A percentile compares a stretch with the other conserved stretches of the same genome.
These are phyloP conservation scores for Labrus mixtus DNA, from an alignment of 2,113 vertebrate species.

Conservation along the genomic window DNA sequence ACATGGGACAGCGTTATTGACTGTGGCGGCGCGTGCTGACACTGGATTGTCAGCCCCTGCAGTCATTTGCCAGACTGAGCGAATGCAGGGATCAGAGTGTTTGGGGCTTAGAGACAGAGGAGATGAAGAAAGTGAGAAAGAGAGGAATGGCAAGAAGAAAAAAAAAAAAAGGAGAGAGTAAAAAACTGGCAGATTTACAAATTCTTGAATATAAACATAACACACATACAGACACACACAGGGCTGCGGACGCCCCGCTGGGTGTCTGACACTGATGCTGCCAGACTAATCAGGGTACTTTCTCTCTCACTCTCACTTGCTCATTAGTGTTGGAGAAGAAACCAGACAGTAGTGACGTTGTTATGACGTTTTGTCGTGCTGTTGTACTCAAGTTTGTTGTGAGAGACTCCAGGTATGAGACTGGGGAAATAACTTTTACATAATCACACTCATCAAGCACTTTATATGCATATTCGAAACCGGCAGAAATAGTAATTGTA, in stretches of 20 bases:
- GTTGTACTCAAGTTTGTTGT: constrained; percentile 16
- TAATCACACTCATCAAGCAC: not conserved
- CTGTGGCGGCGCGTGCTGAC: constrained; percentile 77
- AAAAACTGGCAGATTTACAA: constrained; percentile 62
- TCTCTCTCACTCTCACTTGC: constrained; percentile 57
- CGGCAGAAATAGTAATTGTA: not conserved
- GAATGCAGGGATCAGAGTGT: constrained; percentile 72
- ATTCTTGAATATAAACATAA: constrained; percentile 62
- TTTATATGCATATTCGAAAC: not conserved
- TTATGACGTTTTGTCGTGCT: constrained; percentile 37
- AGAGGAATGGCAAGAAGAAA: constrained; percentile 28
- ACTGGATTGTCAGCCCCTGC: constrained; percentile 79
- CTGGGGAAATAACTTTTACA: not conserved
- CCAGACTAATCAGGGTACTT: constrained; percentile 77
- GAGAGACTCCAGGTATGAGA: constrained; percentile 8
- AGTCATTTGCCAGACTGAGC: constrained; percentile 79
- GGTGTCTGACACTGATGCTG: constrained; percentile 80
- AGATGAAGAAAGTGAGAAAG: constrained; percentile 51
- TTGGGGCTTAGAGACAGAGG: constrained; percentile 65
- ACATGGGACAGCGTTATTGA: constrained; percentile 81
- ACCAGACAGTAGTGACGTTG: constrained; percentile 65
- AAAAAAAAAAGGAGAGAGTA: constrained; percentile 16
- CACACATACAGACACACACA: constrained; percentile 45
- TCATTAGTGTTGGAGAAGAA: constrained; percentile 68
- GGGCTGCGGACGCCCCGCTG: constrained; percentile 64